Percentiles rank a stretch among this genome's conserved stretches.
These are phyloP conservation scores for Notoglanidium macrostoma DNA, from an alignment of 2,797 vertebrate species.

Conservation along the genomic window DNA sequence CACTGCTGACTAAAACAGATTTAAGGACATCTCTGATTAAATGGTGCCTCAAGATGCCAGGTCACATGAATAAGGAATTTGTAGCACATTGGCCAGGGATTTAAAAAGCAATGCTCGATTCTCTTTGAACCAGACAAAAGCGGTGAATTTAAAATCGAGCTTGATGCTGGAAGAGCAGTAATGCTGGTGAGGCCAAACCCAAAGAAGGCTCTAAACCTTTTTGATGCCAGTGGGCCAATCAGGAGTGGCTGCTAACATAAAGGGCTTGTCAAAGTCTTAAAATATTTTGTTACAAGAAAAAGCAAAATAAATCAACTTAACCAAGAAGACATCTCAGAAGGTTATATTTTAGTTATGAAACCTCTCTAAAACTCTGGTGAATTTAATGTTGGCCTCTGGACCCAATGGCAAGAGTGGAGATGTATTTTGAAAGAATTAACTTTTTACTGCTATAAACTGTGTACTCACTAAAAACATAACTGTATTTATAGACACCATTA, in stretches of 20 bases:
- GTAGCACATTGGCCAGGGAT: conserved; percentile 63
- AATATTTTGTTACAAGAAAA: conserved; percentile 7
- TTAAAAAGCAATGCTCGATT: conserved; percentile 62
- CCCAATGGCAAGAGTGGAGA: background rate
- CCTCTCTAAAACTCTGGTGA: background rate
- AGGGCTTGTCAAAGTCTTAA: background rate
- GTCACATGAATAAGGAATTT: conserved; percentile 69
- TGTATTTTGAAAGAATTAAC: background rate
- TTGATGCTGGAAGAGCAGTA: conserved; percentile 64
- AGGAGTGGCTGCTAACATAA: background rate
- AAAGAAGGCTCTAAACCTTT: background rate
- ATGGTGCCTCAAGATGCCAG: conserved; percentile 60
- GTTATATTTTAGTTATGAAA: background rate
- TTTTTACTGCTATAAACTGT: background rate
- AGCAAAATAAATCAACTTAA: background rate
- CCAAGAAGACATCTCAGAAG: background rate
- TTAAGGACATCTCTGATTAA: conserved; percentile 42
- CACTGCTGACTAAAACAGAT: conserved; percentile 58
- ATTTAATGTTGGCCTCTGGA: background rate
- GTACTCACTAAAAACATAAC: background rate
- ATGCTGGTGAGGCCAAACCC: conserved; percentile 24
- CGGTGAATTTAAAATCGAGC: conserved; percentile 57
- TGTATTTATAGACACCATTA: background rate
- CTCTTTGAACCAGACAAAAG: conserved; percentile 58
- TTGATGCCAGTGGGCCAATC: background rate